Percentiles rank a stretch among this genome's conserved stretches.
These are phyloP conservation scores for Drosophila nr. fundita DNA, from an alignment of 2,888 invertebrate species.

Conservation along the genomic window DNA sequence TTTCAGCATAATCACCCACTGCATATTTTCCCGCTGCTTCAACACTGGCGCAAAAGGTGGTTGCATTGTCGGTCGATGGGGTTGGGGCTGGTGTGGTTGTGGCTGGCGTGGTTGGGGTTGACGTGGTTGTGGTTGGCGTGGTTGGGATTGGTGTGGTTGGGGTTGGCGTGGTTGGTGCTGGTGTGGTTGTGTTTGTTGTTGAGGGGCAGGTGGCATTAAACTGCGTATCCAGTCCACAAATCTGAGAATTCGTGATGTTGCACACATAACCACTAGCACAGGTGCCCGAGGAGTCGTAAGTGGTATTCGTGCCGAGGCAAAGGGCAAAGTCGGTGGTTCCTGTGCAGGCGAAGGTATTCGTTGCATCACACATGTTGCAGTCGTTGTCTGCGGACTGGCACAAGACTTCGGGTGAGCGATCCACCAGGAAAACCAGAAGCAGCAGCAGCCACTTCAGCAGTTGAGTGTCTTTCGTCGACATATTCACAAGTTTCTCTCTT, in stretches of 20 bases:
- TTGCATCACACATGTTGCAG: conserved; percentile 73
- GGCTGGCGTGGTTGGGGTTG: conserved; percentile 18
- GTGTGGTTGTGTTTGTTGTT: neutral
- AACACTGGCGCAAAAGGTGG: conserved; percentile 58
- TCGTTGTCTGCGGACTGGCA: conserved; percentile 54
- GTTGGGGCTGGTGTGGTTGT: conserved; percentile 21
- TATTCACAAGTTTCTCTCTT: conserved; percentile 8
- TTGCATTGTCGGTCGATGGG: conserved; percentile 42
- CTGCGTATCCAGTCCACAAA: conserved; percentile 55
- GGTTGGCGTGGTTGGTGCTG: no score
- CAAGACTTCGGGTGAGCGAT: conserved; percentile 50
- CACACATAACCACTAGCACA: conserved; percentile 73
- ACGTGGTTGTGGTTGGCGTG: conserved; percentile 4
- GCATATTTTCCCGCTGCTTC: conserved; percentile 51
- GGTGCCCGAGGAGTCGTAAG: conserved; percentile 52
- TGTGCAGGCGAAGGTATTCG: conserved; percentile 75
- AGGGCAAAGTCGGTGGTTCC: conserved; percentile 67
- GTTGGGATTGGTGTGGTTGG: conserved; percentile 19
- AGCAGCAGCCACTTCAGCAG: conserved; percentile 12
- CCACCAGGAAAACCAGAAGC: conserved; percentile 26
- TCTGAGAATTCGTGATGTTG: conserved; percentile 53
- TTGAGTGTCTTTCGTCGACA: conserved; percentile 18
- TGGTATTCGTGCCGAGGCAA: conserved; percentile 66
- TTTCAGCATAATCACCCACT: conserved; percentile 60
- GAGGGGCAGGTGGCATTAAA: conserved; percentile 64